phyloP scores from a whole-genome alignment of 2,113 vertebrate genomes.

The Trogon surrucura region DNA sequence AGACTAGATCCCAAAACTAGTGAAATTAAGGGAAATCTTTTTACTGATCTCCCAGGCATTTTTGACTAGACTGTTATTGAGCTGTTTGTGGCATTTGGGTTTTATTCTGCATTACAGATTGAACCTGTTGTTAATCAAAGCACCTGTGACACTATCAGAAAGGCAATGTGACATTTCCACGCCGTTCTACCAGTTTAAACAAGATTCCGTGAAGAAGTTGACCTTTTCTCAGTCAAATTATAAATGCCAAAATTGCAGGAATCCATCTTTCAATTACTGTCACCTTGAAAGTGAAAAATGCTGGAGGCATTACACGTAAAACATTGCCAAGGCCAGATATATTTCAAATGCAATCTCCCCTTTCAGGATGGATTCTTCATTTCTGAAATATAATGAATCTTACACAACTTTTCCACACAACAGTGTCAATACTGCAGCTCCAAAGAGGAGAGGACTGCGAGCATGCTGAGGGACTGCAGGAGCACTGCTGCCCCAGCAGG shows the following conservation, averaged over 20 bases:
- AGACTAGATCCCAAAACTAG: background rate
- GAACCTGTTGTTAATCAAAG: slow-evolving; percentile 59
- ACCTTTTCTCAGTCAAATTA: slow-evolving; percentile 64
- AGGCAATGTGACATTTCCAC: slow-evolving; percentile 42
- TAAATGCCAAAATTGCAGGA: slow-evolving; percentile 64
- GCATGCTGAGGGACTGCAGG: background rate
- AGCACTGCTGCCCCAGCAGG: background rate
- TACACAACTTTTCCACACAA: background rate
- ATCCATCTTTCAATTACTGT: slow-evolving; percentile 61
- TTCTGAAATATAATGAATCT: background rate
- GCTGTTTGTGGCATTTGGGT: background rate
- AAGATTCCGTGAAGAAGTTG: slow-evolving; percentile 49
- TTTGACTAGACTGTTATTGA: background rate
- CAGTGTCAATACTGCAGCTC: background rate
- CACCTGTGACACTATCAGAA: slow-evolving; percentile 21
- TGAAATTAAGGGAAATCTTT: background rate
- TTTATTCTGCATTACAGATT: slow-evolving; percentile 29
- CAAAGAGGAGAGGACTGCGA: background rate
- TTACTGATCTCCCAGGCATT: background rate
- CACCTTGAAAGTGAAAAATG: slow-evolving; percentile 57
- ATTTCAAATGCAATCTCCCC: slow-evolving; percentile 40
- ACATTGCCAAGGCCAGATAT: slow-evolving; percentile 24
- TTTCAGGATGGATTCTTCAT: background rate
- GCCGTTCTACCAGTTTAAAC: slow-evolving; percentile 2
- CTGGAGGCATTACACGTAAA: slow-evolving; percentile 34